These are phyloP conservation scores for Platypus cylindrus DNA, from an alignment of 2,888 invertebrate genomes.

Conservation along the genomic window DNA sequence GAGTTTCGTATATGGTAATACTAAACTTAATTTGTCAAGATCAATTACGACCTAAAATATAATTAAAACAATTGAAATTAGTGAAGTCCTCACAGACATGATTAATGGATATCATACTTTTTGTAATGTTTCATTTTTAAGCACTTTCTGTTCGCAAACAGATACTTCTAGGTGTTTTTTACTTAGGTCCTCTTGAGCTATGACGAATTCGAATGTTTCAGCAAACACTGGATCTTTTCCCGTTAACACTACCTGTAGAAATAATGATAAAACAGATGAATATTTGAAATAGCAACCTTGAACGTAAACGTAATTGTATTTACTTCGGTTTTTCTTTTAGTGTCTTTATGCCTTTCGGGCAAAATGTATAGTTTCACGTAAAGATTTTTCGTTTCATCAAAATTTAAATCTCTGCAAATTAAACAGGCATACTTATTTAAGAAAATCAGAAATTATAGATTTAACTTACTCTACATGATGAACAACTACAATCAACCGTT, in stretches of 20 bases:
- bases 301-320: constrained; percentile 13
- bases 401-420: constrained; percentile 54
- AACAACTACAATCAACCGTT: constrained; percentile 68
- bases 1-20: constrained; percentile 11
- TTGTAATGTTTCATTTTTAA: constrained; percentile 68
- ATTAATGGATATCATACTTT: constrained; percentile 40
- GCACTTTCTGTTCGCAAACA: constrained; percentile 74
- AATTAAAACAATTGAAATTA: not conserved
- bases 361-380: constrained; percentile 80
- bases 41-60: constrained; percentile 47
- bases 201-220: constrained; percentile 77
- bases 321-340: constrained; percentile 72
- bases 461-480: constrained; percentile 70
- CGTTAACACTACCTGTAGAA: constrained; percentile 56
- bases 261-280: not conserved
- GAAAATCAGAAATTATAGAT: not conserved
- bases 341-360: constrained; percentile 70
- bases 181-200: constrained; percentile 67
- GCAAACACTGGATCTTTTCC: constrained; percentile 82
- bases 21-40: constrained; percentile 51
- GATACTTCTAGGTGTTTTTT: constrained; percentile 67
- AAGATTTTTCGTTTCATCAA: constrained; percentile 78
- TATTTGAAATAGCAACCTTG: not conserved
- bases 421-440: not conserved
- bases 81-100: not conserved